A percentile compares a stretch with the other conserved stretches of the same genome.
Evolutionary conservation across 2,797 vertebrate genomes (phyloP).

Genomic region (Peromyscus nudipes): DNA sequence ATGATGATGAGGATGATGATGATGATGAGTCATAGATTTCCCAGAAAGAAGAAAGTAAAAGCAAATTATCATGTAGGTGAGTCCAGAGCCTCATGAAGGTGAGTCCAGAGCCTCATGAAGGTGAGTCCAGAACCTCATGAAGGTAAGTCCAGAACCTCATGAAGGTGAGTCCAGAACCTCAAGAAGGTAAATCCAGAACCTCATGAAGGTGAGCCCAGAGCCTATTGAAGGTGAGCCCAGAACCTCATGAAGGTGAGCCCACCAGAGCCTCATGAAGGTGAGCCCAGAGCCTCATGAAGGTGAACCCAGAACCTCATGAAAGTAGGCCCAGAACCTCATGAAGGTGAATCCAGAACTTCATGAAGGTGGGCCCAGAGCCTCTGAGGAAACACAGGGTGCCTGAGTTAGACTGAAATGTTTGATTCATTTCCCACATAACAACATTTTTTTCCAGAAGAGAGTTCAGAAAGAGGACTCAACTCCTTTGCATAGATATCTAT

Average conservation of each 20-base stretch:
- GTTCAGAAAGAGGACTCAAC: not conserved
- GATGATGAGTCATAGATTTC: constrained; percentile 28
- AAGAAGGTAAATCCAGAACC: too few relatives aligned
- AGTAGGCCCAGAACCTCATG: too few relatives aligned
- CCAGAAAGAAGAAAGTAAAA: constrained; percentile 15
- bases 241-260: not conserved
- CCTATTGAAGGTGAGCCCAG: not conserved
- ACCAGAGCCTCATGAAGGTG: too few relatives aligned
- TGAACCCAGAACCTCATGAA: too few relatives aligned
- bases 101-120: not conserved
- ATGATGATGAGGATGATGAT: not conserved
- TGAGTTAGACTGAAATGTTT: not conserved
- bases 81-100: not conserved
- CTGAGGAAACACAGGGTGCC: not conserved
- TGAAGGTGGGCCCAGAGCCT: not conserved
- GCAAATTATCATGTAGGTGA: not conserved
- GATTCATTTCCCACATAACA: not conserved
- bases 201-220: too few relatives aligned
- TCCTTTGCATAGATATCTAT: not conserved
- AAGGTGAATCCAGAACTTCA: too few relatives aligned
- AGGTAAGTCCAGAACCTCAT: not conserved
- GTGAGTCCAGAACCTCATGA: not conserved
- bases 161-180: not conserved
- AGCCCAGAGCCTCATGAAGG: too few relatives aligned
- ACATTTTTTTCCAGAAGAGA: not conserved